Evolutionary conservation across 2,797 vertebrate genomes (phyloP).

Genomic region (Eutrigla gurnardus): DNA sequence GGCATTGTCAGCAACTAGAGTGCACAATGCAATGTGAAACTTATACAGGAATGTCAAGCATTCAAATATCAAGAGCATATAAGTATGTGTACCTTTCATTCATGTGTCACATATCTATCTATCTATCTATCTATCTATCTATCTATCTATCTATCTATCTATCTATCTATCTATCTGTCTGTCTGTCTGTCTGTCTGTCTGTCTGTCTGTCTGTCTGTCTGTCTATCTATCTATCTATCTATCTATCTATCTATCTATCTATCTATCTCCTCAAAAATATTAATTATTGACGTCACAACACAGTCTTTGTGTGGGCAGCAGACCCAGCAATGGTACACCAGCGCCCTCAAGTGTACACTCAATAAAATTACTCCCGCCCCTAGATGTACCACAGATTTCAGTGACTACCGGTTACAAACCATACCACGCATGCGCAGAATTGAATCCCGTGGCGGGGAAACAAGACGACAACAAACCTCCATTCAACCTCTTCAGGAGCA

Average conservation of each 20-base stretch:
- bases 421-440: slow-evolving; percentile 64
- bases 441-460: slow-evolving; percentile 57
- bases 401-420: slow-evolving; percentile 35
- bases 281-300: neutral
- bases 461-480: neutral
- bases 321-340: slow-evolving; percentile 17
- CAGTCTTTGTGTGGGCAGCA: neutral
- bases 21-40: neutral
- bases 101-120: neutral
- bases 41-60: no score
- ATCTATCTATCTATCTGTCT: slow-evolving; percentile 24
- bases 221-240: neutral
- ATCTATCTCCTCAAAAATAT: neutral
- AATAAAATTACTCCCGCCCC: neutral
- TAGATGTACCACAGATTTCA: neutral
- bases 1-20: slow-evolving; percentile 11
- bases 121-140: slow-evolving; percentile 7
- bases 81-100: neutral
- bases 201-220: neutral
- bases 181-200: slow-evolving; percentile 20
- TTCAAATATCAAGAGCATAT: neutral
- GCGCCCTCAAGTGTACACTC: slow-evolving; percentile 58
- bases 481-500: neutral
- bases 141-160: slow-evolving; percentile 11
- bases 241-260: slow-evolving; percentile 21